Evolutionary conservation across 2,888 invertebrate species (phyloP), one percentile per base, ranked within the genome.

Genomic region (Lithodes maja): DNA sequence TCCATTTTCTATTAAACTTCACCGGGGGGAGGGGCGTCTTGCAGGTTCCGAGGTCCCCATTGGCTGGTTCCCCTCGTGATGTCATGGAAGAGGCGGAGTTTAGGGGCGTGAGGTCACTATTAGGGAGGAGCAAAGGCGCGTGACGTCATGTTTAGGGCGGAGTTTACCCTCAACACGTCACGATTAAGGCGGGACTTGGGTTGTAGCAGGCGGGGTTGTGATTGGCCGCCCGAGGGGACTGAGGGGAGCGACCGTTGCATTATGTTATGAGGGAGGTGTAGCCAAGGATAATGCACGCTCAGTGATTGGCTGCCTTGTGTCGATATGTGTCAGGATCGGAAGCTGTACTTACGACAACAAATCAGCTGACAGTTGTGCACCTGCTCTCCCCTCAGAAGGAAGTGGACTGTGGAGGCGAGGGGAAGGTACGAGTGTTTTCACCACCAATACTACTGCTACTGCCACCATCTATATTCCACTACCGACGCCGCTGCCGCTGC

Each of bases 271-370:
- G 88, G 88, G 88, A 89, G 88, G 85, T 89, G 88, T 89, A 89
- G 84, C 88, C 88, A 85, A 89, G 84, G 84, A 85, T 89, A 89
- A 89, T 89, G 81, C 88, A 89, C 88, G 88, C 74, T 89, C 88
- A 89, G 84, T 89, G 88, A 89, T 89, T 89, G 88, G 88, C 88
- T 89, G 84, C 81, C 88, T 85, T 75, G 85, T 84, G 88, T 89
- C 85, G 88, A 89, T 89, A 89, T 89, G 84, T 89, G 88, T 89
- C 88, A 85, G 84, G 84, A 89, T 33, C 88, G 84, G 84, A 89
- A 89, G 84, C 84, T 85, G 88, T 89, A 89, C 78, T 89, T 89
- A 89, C 88, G 88, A 85, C 84, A 89, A 89, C 88, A 89, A 89
- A 89, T 89, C 88, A 89, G 85, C 88, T 85, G 84, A 89, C 88